These are phyloP conservation scores for Eurytoma californica DNA, from an alignment of 2,888 invertebrate species.

Conservation along the genomic window DNA sequence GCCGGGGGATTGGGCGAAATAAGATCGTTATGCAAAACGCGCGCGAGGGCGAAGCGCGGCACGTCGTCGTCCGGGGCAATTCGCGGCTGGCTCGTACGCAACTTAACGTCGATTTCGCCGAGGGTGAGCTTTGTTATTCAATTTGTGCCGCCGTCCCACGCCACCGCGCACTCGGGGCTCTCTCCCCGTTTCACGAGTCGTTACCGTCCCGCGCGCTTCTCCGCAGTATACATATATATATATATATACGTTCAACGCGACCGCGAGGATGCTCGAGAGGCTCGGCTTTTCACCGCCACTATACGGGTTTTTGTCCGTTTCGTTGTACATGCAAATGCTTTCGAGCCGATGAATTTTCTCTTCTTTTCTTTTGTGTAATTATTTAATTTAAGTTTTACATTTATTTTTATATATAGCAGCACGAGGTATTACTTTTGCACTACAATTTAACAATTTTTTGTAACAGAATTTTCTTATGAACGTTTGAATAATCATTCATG, in stretches of 20 bases:
- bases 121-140: slow-evolving; percentile 74
- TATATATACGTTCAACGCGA: not conserved
- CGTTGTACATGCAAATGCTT: no score
- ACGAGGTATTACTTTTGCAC: no score
- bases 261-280: not conserved
- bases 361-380: no score
- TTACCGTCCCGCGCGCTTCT: not conserved
- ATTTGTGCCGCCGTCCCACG: slow-evolving; percentile 61
- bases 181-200: slow-evolving; percentile 18
- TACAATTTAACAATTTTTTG: no score
- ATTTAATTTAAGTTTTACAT: no score
- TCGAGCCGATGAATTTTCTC: no score
- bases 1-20: slow-evolving; percentile 68
- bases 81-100: slow-evolving; percentile 26
- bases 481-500: no score
- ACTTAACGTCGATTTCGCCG: slow-evolving; percentile 45
- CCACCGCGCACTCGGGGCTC: not conserved
- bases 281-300: not conserved
- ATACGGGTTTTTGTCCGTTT: no score
- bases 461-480: no score
- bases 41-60: slow-evolving; percentile 58
- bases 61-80: slow-evolving; percentile 62
- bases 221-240: not conserved
- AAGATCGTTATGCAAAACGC: slow-evolving; percentile 73
- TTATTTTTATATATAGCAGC: no score